Evolutionary conservation across 2,797 vertebrate species (phyloP), one percentile per base, ranked within the genome.

Genomic region (Enteromius unitaeniatus): DNA sequence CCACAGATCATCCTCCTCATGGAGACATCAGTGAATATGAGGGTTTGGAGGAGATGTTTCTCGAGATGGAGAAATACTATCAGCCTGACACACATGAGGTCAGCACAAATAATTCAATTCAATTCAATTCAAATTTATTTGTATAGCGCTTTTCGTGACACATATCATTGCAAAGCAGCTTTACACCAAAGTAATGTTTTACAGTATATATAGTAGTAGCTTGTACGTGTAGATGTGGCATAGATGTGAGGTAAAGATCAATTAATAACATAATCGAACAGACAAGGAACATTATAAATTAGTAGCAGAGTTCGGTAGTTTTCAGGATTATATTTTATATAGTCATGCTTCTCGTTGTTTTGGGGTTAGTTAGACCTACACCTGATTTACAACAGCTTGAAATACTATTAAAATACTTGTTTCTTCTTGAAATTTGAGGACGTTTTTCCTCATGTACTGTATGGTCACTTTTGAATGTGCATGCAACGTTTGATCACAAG

Each of bases 41-140:
- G 13, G 81, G 81, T 34, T 45, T 95, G 45, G 86, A 91, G 28
- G 42, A 53, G 23, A n/a, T 94, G 81, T 51, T 95, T 49, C 62
- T 86, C 4, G 69, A 88, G 31, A 84, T 96, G 10, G 85, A 73
- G 0, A 8, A 79, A 2, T 86, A 95, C 87, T 94, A 94, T 77
- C 64, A 85, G 55, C 88, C 93, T 1, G 23, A 85, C n/a, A 37
- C 34, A 5, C 67, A 67, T 42, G 47, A 74, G 84, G 80, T 82
- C 15, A 80, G 77, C 49, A 70, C 13, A 19, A 15, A 26, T 28
- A 15, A 7, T 23, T 58, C n/a, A n/a, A n/a, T n/a, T n/a, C n/a
- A n/a, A n/a, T n/a, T n/a, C n/a, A n/a, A n/a, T n/a, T n/a, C n/a
- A n/a, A n/a, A n/a, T n/a, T n/a, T n/a, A n/a, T n/a, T n/a, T n/a